These are phyloP conservation scores for Synanthedon formicaeformis DNA, from an alignment of 2,888 invertebrate genomes.

Conservation along the genomic window DNA sequence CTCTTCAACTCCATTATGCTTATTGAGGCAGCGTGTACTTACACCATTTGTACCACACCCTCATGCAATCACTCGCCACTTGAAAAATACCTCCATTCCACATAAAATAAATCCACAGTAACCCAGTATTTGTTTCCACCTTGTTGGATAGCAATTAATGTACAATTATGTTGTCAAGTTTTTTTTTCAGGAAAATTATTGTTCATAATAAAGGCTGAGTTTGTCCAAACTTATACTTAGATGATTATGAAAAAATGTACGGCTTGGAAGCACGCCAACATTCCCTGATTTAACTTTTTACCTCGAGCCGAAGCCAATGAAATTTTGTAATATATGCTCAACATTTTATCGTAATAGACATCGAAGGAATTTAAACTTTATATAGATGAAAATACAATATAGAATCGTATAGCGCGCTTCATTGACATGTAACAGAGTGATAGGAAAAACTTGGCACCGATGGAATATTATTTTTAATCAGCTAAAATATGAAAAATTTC, in stretches of 20 bases:
- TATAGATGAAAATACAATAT: no score
- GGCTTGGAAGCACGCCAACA: background rate
- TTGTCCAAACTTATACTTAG: background rate
- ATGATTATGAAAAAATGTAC: background rate
- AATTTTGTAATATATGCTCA: background rate
- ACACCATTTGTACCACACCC: no score
- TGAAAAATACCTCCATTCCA: no score
- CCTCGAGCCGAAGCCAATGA: background rate
- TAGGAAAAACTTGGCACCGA: no score
- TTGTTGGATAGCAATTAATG: background rate
- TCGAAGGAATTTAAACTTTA: no score
- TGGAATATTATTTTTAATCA: no score
- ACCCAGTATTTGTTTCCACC: background rate
- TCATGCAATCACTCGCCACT: no score
- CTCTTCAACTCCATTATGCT: no score
- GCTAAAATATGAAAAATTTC: no score
- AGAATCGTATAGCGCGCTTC: no score
- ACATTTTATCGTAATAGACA: background rate
- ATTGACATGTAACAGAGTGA: no score
- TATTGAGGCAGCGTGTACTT: no score
- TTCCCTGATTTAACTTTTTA: background rate
- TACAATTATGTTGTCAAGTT: background rate
- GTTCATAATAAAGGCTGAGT: background rate
- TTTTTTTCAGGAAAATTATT: background rate
- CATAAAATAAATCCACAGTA: background rate